Conservation (phyloP, 2,113 vertebrate species). For the Apodemus sylvaticus region DNA sequence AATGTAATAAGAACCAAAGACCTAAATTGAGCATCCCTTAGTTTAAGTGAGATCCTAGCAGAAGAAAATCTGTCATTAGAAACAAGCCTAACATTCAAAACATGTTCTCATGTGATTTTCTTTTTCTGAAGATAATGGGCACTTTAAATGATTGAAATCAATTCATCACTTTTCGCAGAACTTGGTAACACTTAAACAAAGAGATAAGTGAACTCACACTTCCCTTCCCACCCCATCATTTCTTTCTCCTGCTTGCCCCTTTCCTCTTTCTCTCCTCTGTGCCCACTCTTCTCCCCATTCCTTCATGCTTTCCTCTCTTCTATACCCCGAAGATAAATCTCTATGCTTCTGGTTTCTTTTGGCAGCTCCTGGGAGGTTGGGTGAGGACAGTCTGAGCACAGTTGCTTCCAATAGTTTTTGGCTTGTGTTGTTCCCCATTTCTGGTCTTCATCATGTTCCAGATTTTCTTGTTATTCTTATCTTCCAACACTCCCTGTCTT, state of each 20-base stretch:
- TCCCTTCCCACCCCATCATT: background rate
- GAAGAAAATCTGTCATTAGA: conserved; percentile 45
- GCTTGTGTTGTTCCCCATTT: conserved; percentile 70
- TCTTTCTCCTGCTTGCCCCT: background rate
- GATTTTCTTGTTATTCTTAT: conserved; percentile 74
- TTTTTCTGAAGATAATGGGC: background rate
- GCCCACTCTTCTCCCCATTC: background rate
- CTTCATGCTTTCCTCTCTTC: background rate
- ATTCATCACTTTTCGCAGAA: background rate
- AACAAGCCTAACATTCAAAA: conserved; percentile 19
- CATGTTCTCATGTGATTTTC: conserved; percentile 1
- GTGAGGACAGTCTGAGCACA: conserved; percentile 71
- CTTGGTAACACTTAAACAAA: conserved; percentile 27
- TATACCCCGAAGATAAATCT: conserved; percentile 9
- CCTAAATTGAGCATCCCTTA: background rate
- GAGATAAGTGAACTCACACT: background rate
- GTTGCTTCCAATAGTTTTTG: conserved; percentile 72
- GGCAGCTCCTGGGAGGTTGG: conserved; percentile 58
- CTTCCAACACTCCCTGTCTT: conserved; percentile 63
- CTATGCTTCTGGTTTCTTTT: conserved; percentile 3
- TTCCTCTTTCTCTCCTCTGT: background rate
- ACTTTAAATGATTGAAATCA: conserved; percentile 36
- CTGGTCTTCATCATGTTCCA: conserved; percentile 71
- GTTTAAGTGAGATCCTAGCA: conserved; percentile 19
- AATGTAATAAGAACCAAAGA: background rate